Conservation (phyloP, 2,113 vertebrate species). For the Morone chrysops region DNA sequence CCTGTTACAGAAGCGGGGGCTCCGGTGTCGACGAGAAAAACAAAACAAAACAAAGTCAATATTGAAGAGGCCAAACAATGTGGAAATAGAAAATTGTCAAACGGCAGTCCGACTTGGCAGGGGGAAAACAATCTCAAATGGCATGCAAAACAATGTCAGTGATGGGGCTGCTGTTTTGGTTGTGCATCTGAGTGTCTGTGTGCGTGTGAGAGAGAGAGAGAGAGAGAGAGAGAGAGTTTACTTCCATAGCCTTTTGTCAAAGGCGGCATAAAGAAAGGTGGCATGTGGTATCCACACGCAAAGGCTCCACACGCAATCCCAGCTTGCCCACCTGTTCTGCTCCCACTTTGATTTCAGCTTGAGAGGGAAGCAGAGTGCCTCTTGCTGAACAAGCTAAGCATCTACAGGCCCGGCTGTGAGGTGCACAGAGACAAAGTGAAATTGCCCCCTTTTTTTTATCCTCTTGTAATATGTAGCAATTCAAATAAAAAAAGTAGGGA, state of each 20-base stretch:
- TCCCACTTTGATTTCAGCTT: constrained; percentile 69
- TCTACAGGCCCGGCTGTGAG: constrained; percentile 28
- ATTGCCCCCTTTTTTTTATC: constrained; percentile 6
- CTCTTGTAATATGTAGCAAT: constrained; percentile 22
- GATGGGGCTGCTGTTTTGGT: constrained; percentile 41
- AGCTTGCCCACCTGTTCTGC: constrained; percentile 54
- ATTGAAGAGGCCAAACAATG: constrained; percentile 66
- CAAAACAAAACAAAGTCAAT: constrained; percentile 74
- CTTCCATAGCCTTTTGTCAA: constrained; percentile 48
- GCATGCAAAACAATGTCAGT: constrained; percentile 57
- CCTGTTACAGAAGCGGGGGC: constrained; percentile 58
- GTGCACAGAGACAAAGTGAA: constrained; percentile 36
- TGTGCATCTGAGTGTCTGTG: not conserved
- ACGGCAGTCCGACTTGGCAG: constrained; percentile 54
- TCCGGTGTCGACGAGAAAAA: constrained; percentile 54
- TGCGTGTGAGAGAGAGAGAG: not conserved
- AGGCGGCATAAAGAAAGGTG: constrained; percentile 52
- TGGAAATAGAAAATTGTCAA: constrained; percentile 73
- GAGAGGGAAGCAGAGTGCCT: constrained; percentile 56
- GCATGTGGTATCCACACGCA: constrained; percentile 67
- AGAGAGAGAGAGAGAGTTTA: constrained; percentile 11
- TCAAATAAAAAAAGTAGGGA: not conserved
- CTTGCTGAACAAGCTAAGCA: constrained; percentile 48
- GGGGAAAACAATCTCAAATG: constrained; percentile 62
- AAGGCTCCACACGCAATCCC: constrained; percentile 64